These are phyloP conservation scores for Nycteola revayana DNA, from an alignment of 2,888 invertebrate genomes.

Conservation along the genomic window DNA sequence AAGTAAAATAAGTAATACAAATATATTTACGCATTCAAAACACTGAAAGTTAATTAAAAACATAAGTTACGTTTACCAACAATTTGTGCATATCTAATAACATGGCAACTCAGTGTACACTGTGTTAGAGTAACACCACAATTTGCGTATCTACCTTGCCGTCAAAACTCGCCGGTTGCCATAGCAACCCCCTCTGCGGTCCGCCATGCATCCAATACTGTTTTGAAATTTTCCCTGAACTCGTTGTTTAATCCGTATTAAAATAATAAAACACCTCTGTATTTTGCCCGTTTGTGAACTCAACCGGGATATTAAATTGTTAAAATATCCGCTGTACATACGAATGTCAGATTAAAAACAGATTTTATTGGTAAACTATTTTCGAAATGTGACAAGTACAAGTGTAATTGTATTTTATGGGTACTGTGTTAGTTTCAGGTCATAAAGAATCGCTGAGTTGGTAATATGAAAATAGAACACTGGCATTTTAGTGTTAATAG, in stretches of 20 bases:
- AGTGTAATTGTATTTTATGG: constrained; percentile 14
- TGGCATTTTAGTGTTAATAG: too few relatives aligned
- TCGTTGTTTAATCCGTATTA: constrained; percentile 67
- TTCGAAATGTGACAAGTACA: constrained; percentile 16
- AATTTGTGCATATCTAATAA: too few relatives aligned
- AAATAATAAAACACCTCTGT: constrained; percentile 67
- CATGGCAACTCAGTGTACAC: constrained; percentile 30
- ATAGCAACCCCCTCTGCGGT: constrained; percentile 73
- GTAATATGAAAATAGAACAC: too few relatives aligned
- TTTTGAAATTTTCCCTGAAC: constrained; percentile 65
- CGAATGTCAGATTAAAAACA: constrained; percentile 18
- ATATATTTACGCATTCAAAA: too few relatives aligned
- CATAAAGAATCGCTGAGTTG: too few relatives aligned
- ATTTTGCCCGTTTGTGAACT: constrained; percentile 38
- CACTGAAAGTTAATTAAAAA: too few relatives aligned
- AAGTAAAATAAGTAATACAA: too few relatives aligned
- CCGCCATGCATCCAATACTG: constrained; percentile 58
- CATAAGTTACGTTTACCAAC: too few relatives aligned
- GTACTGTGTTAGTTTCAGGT: constrained; percentile 5
- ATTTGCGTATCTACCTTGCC: constrained; percentile 62
- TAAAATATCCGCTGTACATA: constrained; percentile 49
- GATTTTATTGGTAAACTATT: constrained; percentile 26
- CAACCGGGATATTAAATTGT: constrained; percentile 35
- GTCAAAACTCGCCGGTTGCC: constrained; percentile 66
- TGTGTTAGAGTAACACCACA: constrained; percentile 48